These are phyloP conservation scores for Mycteria americana DNA, from an alignment of 2,797 vertebrate genomes.

Conservation along the genomic window DNA sequence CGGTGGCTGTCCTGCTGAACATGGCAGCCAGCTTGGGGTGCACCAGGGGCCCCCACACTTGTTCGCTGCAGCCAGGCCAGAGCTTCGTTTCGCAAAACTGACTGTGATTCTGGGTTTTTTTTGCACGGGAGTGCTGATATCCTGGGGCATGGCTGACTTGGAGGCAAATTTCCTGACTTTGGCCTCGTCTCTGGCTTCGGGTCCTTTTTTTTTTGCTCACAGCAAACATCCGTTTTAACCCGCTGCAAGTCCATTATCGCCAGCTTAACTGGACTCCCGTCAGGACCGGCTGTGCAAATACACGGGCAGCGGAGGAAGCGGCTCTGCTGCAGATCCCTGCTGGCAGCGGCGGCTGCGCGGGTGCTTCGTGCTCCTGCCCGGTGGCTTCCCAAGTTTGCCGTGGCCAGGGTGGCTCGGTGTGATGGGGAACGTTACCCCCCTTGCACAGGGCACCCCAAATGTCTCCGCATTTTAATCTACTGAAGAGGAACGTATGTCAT, in stretches of 20 bases:
- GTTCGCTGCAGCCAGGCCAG: not conserved
- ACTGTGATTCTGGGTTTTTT: not conserved
- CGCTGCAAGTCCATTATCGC: not conserved
- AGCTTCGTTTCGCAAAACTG: not conserved
- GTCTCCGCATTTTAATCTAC: not conserved
- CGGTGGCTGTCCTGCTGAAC: not conserved
- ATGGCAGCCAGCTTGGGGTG: not conserved
- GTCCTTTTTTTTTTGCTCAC: not conserved
- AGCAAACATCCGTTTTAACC: not conserved
- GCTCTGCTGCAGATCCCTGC: not conserved
- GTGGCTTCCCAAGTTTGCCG: not conserved
- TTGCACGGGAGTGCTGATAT: rapidly evolving
- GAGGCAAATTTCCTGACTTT: not conserved
- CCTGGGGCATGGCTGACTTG: not conserved
- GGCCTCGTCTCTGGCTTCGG: not conserved
- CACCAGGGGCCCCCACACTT: rapidly evolving
- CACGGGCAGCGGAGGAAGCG: not conserved
- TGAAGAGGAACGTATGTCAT: rapidly evolving
- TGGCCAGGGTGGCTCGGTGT: rapidly evolving
- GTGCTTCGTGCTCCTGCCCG: not conserved
- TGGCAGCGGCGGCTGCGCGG: not conserved
- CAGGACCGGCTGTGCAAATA: conserved; percentile 2
- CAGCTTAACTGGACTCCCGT: not conserved
- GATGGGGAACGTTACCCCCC: not conserved
- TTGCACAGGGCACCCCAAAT: not conserved